These are phyloP conservation scores for Xiphophorus hellerii DNA, from an alignment of 2,113 vertebrate genomes.

Conservation along the genomic window DNA sequence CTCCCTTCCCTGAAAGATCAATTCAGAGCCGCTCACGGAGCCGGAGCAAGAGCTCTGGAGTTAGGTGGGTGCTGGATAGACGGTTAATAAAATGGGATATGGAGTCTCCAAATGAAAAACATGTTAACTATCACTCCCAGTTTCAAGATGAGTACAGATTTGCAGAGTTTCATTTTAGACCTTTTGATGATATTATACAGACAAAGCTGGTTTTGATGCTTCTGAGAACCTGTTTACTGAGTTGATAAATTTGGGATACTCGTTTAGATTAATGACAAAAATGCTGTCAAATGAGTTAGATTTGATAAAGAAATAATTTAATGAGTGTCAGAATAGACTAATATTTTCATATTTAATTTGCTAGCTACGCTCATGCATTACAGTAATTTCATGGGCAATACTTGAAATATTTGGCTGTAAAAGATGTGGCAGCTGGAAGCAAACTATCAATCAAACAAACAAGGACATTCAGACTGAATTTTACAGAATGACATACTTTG, in stretches of 20 bases:
- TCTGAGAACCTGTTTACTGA: background rate
- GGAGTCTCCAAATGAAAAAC: conserved; percentile 53
- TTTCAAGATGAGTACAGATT: conserved; percentile 19
- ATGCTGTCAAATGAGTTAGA: background rate
- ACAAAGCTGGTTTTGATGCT: background rate
- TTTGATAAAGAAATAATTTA: background rate
- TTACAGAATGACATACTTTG: background rate
- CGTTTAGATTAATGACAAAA: background rate
- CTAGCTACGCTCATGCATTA: background rate
- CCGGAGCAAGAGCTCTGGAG: conserved; percentile 46
- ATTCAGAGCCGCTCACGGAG: conserved; percentile 70
- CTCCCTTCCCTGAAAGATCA: conserved; percentile 76
- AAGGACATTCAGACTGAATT: background rate
- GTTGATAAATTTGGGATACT: background rate
- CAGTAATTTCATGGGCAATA: background rate
- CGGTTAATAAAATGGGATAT: conserved; percentile 68
- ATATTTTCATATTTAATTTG: background rate
- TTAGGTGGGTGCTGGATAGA: conserved; percentile 55
- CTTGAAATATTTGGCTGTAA: background rate
- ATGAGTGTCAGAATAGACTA: background rate
- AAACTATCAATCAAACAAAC: background rate
- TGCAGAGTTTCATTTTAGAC: background rate
- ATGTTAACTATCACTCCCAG: conserved; percentile 41
- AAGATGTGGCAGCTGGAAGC: background rate
- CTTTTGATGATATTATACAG: background rate